Conservation (phyloP, 2,797 vertebrate species). For the Pachyuromys duprasi region DNA sequence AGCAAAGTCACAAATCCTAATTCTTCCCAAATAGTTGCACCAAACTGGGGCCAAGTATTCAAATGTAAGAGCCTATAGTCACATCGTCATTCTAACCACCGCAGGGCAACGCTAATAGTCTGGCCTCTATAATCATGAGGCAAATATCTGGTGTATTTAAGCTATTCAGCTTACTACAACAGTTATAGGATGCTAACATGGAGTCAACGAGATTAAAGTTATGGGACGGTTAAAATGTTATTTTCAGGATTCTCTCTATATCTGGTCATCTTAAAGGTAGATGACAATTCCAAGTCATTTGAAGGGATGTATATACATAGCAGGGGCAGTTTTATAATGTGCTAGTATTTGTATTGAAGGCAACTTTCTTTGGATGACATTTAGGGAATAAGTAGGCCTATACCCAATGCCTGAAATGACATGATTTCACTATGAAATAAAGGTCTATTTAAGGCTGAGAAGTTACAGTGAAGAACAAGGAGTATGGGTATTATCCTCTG, state of each 20-base stretch:
- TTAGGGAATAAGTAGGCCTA: neutral
- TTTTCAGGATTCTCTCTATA: neutral
- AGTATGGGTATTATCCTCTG: neutral
- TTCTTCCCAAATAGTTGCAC: neutral
- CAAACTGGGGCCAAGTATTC: too few species aligned
- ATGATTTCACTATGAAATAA: neutral
- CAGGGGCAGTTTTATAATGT: neutral
- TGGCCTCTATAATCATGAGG: neutral
- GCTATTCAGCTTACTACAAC: neutral
- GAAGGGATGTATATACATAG: neutral
- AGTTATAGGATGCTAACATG: neutral
- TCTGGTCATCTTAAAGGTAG: neutral
- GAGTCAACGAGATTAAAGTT: neutral
- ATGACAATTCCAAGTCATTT: neutral
- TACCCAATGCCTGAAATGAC: neutral
- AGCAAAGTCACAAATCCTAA: neutral
- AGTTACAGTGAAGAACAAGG: neutral
- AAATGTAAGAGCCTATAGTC: neutral
- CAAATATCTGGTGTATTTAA: neutral
- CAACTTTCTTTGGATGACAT: neutral
- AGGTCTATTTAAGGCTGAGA: neutral
- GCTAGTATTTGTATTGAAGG: neutral
- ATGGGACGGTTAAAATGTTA: too few species aligned
- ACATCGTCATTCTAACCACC: neutral
- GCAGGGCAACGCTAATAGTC: neutral